Conservation (phyloP, 2,888 invertebrate genomes). For the Quadriops clusia region DNA sequence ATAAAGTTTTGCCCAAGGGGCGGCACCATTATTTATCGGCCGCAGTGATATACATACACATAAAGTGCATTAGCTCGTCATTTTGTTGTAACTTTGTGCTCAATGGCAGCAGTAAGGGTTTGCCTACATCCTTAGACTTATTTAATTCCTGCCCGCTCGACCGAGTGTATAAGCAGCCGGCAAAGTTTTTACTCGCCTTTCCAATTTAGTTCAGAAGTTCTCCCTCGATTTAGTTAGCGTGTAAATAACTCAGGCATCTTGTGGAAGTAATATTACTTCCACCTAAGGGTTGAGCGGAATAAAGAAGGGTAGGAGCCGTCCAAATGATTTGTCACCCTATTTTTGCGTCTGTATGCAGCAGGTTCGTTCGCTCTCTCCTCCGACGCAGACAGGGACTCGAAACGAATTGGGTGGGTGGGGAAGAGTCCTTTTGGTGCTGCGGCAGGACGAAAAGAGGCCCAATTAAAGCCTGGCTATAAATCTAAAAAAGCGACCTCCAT, state of each 20-base stretch:
- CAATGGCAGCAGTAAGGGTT: too few species aligned
- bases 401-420: constrained; percentile 29
- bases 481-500: constrained; percentile 27
- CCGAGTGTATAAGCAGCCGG: constrained; percentile 5
- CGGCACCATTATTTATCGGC: too few species aligned
- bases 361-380: constrained; percentile 25
- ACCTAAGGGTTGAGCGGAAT: constrained; percentile 33
- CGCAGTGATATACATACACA: too few species aligned
- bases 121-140: too few species aligned
- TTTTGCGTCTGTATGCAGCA: constrained; percentile 34
- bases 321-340: constrained; percentile 36
- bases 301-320: constrained; percentile 28
- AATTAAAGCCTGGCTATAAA: constrained; percentile 34
- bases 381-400: constrained; percentile 21
- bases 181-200: constrained; percentile 11
- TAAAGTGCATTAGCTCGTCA: too few species aligned
- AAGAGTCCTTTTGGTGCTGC: constrained; percentile 35
- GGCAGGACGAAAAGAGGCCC: constrained; percentile 23
- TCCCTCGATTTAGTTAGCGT: constrained; percentile 34
- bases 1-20: too few species aligned
- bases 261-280: constrained; percentile 37
- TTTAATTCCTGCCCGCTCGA: constrained; percentile 5
- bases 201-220: constrained; percentile 34
- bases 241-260: constrained; percentile 38
- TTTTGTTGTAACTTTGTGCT: too few species aligned